These are phyloP conservation scores for Hippoglossus hippoglossus DNA, from an alignment of 2,797 vertebrate species.

Conservation along the genomic window DNA sequence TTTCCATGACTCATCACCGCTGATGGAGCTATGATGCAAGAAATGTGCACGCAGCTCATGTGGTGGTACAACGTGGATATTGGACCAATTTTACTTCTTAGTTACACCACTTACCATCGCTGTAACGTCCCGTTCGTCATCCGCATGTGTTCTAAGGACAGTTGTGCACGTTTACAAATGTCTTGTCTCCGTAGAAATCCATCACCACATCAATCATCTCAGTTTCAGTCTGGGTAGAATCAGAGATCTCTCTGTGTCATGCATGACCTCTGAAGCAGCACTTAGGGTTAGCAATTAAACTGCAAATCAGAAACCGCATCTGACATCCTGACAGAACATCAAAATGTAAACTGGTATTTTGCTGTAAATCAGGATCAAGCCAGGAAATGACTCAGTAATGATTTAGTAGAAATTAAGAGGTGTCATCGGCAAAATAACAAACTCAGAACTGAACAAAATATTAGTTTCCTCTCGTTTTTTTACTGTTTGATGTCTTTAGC, in stretches of 20 bases:
- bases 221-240: background rate
- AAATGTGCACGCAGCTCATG: background rate
- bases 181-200: background rate
- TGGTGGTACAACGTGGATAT: background rate
- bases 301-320: too few species aligned
- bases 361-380: too few species aligned
- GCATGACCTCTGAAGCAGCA: background rate
- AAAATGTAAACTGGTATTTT: too few species aligned
- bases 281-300: too few species aligned
- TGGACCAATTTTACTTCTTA: background rate
- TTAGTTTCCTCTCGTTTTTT: too few species aligned
- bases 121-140: background rate
- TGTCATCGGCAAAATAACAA: too few species aligned
- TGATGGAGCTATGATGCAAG: slow-evolving; percentile 33
- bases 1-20: slow-evolving; percentile 42
- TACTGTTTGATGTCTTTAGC: too few species aligned
- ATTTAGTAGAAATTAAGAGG: too few species aligned
- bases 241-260: background rate
- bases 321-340: too few species aligned
- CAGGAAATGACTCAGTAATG: too few species aligned
- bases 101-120: background rate
- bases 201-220: slow-evolving; percentile 3
- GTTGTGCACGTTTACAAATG: slow-evolving; percentile 8
- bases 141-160: background rate
- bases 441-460: too few species aligned